Base-by-base conservation (phyloP, 2,113 vertebrate genomes). In the Pagrus major region DNA sequence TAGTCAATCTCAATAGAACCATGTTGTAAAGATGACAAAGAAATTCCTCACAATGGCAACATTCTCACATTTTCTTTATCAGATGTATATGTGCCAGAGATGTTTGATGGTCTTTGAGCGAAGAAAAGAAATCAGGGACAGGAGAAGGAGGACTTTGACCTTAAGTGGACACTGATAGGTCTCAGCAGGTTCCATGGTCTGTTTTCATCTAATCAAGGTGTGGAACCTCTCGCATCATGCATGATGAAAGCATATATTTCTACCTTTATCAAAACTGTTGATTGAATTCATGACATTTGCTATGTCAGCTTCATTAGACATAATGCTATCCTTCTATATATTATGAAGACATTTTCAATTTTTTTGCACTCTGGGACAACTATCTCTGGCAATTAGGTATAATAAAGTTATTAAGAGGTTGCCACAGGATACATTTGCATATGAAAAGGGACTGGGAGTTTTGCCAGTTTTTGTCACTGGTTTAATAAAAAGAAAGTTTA, bases 391-490 rank as follows among this genome's bases (percentile, higher is more conserved):
- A 64, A n/a, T 47, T 27, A 63, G 1, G 27, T 20, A 27, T 15
- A 52, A 52, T 15, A 14, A 49, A 33, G 67, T 64, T 27, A 54
- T 42, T 56, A 11, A 27, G 31, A 27, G 18, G 16, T n/a, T 60
- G 23, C 9, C 16, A 39, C 16, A 20, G 42, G 44, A 65, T 16
- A 25, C 1, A 75, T 60, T 37, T 69, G 20, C 39, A 66, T 31
- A 35, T 35, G 33, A 35, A n/a, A n/a, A n/a, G n/a, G n/a, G n/a
- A n/a, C n/a, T n/a, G n/a, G n/a, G n/a, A 64, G 29, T 31, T 69
- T 55, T 44, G 47, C 63, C 65, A 76, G 25, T 49, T 20, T 56
- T 64, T 44, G 8, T 54, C 47, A 64, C 15, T 31, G 25, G 31
- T 54, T 81, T 52, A 60, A 44, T 60, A 21, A 71, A 46, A 35